phyloP scores from a whole-genome alignment of 2,888 invertebrate species.

The Spisula subtruncata region DNA sequence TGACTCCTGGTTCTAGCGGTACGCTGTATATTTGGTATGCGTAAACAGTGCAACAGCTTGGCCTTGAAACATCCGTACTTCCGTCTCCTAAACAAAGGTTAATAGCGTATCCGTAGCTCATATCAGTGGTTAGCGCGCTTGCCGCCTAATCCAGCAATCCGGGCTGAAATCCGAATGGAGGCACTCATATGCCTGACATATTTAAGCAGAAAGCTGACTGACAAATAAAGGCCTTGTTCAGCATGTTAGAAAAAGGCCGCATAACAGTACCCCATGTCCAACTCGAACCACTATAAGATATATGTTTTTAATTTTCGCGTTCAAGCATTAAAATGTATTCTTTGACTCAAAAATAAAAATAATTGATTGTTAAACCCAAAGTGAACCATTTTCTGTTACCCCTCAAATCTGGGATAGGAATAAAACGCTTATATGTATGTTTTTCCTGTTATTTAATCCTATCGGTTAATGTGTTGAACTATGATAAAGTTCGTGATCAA shows the following conservation, averaged over 20 bases:
- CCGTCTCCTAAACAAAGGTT: not conserved
- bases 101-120: no score
- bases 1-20: not conserved
- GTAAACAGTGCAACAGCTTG: not conserved
- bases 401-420: not conserved
- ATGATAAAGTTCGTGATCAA: conserved; percentile 26
- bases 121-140: no score
- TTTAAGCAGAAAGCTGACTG: no score
- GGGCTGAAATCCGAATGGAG: no score
- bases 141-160: no score
- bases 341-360: not conserved
- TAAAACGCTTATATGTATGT: not conserved
- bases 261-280: not conserved
- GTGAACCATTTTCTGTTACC: not conserved
- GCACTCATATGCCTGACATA: no score
- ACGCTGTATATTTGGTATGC: not conserved
- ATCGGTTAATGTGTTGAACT: conserved; percentile 3
- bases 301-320: not conserved
- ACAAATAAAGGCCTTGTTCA: no score
- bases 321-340: not conserved
- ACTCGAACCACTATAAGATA: not conserved
- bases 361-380: not conserved
- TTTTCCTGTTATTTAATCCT: not conserved
- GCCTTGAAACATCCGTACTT: not conserved
- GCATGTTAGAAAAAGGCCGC: no score